Evolutionary conservation across 2,888 invertebrate genomes (phyloP).

Genomic region (Napeogenes sylphis): DNA sequence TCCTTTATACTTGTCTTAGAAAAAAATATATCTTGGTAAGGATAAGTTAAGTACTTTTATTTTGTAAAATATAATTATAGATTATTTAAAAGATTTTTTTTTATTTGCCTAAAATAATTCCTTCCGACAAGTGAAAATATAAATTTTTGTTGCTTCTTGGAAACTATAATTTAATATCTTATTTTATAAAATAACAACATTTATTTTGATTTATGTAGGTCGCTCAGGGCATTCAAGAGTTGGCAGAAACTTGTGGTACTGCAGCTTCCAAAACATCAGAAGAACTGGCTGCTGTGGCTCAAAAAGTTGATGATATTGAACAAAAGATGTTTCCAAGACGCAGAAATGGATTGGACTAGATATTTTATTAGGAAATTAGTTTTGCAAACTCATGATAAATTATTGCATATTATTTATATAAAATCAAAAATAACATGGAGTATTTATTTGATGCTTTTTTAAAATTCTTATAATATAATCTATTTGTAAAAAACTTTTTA

Average conservation of each 20-base stretch:
- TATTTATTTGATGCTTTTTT: neutral
- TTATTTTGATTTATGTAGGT: slow-evolving; percentile 43
- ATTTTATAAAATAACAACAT: too few relatives aligned
- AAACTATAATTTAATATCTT: too few relatives aligned
- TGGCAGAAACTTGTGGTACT: slow-evolving; percentile 65
- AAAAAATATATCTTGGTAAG: too few relatives aligned
- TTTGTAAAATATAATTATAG: too few relatives aligned
- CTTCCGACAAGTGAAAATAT: too few relatives aligned
- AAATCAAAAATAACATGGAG: neutral
- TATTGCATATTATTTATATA: neutral
- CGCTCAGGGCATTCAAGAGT: slow-evolving; percentile 62
- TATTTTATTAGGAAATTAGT: neutral
- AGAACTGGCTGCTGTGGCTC: slow-evolving; percentile 58
- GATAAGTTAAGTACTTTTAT: too few relatives aligned
- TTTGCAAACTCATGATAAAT: neutral
- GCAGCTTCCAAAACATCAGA: slow-evolving; percentile 64
- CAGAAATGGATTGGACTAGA: slow-evolving; percentile 67
- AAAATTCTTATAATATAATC: neutral
- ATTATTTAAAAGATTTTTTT: too few relatives aligned
- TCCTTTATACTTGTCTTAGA: too few relatives aligned
- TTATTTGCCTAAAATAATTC: too few relatives aligned
- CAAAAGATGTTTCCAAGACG: slow-evolving; percentile 60
- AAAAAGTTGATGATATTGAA: slow-evolving; percentile 62
- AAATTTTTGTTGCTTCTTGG: too few relatives aligned
- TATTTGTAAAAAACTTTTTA: too few relatives aligned